phyloP scores from a whole-genome alignment of 2,797 vertebrate species.

The Harpagifer antarcticus region DNA sequence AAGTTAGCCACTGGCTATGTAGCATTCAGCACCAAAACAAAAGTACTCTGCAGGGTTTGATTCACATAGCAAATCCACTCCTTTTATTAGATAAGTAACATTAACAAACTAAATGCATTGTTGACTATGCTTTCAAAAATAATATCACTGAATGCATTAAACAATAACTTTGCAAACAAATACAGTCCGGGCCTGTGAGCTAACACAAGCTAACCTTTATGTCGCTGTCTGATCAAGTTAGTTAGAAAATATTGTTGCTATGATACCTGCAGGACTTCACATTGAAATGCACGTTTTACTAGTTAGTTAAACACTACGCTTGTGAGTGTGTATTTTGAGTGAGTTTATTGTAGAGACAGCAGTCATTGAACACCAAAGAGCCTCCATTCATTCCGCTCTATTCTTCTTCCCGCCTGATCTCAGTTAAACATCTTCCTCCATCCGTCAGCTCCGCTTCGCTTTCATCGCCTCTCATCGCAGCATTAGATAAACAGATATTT shows the following conservation, averaged over 20 bases:
- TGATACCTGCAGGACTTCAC: rapidly evolving
- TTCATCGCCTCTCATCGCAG: rapidly evolving
- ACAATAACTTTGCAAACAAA: too few relatives aligned
- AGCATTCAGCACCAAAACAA: conserved; percentile 35
- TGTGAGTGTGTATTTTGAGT: rapidly evolving
- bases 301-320: rapidly evolving
- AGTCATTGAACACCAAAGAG: not conserved
- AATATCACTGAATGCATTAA: too few relatives aligned
- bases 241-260: too few relatives aligned
- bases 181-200: too few relatives aligned
- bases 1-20: not conserved
- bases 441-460: conserved; percentile 18
- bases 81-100: rapidly evolving
- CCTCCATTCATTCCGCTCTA: conserved; percentile 65
- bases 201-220: too few relatives aligned
- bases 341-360: too few relatives aligned
- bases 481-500: rapidly evolving
- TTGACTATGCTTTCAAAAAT: too few relatives aligned
- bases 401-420: conserved; percentile 81
- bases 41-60: rapidly evolving
- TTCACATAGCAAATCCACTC: rapidly evolving
- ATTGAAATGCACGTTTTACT: rapidly evolving
- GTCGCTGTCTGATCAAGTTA: not conserved
- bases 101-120: not conserved
- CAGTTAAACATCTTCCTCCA: conserved; percentile 72